These are phyloP conservation scores for Drosophila littoralis DNA, from an alignment of 1,140 invertebrate genomes.

Conservation along the genomic window DNA sequence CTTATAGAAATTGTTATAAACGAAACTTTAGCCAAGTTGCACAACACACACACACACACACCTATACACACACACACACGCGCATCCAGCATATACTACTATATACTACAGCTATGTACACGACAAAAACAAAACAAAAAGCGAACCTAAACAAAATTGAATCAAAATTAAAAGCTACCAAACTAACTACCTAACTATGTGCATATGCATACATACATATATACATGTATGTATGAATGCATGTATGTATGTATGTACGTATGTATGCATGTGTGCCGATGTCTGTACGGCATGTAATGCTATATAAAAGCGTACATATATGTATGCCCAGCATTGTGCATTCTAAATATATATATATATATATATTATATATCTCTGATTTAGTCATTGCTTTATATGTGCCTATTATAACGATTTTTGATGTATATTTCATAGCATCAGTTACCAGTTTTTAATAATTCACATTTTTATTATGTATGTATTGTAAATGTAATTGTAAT, in stretches of 20 bases:
- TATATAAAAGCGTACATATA: neutral
- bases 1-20: slow-evolving; percentile 72
- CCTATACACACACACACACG: slow-evolving; percentile 20
- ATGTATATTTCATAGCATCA: slow-evolving; percentile 71
- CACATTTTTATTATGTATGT: slow-evolving; percentile 55
- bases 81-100: slow-evolving; percentile 23
- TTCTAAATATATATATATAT: slow-evolving; percentile 35
- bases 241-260: slow-evolving; percentile 7
- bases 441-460: slow-evolving; percentile 62
- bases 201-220: slow-evolving; percentile 8
- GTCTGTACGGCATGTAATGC: no score
- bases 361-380: slow-evolving; percentile 60
- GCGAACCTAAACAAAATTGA: slow-evolving; percentile 28
- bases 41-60: slow-evolving; percentile 18
- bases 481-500: slow-evolving; percentile 56
- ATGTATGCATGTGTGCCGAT: no score
- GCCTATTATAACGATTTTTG: slow-evolving; percentile 74
- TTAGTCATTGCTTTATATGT: slow-evolving; percentile 80
- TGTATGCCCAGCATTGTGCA: neutral
- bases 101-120: slow-evolving; percentile 13
- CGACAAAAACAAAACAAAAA: neutral
- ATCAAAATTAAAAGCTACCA: slow-evolving; percentile 49
- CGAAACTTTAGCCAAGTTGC: slow-evolving; percentile 51
- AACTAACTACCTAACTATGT: slow-evolving; percentile 29
- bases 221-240: slow-evolving; percentile 21